These are phyloP conservation scores for Thaleichthys pacificus DNA, from an alignment of 2,797 vertebrate genomes.

Conservation along the genomic window DNA sequence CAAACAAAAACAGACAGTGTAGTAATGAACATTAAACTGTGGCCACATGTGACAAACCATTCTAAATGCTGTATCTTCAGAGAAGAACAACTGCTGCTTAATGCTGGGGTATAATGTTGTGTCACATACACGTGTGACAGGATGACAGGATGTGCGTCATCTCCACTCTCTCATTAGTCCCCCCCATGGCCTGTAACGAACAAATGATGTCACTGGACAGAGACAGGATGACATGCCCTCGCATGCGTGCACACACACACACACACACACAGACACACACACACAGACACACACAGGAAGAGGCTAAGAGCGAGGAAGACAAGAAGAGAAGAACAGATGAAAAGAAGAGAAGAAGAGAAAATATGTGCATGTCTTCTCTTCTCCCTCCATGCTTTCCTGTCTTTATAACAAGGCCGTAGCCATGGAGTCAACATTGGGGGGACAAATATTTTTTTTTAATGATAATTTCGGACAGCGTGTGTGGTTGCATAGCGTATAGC, in stretches of 20 bases:
- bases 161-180: not conserved
- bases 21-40: too few relatives aligned
- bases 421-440: too few relatives aligned
- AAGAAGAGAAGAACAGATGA: too few relatives aligned
- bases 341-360: too few relatives aligned
- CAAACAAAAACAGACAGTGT: too few relatives aligned
- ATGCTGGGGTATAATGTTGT: conserved; percentile 33
- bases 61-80: too few relatives aligned
- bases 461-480: too few relatives aligned
- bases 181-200: not conserved
- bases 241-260: not conserved
- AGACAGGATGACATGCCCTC: not conserved
- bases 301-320: not conserved
- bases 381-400: not conserved
- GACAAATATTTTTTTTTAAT: too few relatives aligned
- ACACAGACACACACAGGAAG: conserved; percentile 27
- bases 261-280: conserved; percentile 10
- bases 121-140: conserved; percentile 1
- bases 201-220: not conserved
- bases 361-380: not conserved
- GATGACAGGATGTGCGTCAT: not conserved
- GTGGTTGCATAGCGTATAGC: too few relatives aligned
- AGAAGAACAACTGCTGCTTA: conserved; percentile 31
- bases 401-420: too few relatives aligned
- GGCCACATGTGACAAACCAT: too few relatives aligned